These are phyloP conservation scores for Drosophila neonasuta DNA, from an alignment of 2,888 invertebrate genomes.

Conservation along the genomic window DNA sequence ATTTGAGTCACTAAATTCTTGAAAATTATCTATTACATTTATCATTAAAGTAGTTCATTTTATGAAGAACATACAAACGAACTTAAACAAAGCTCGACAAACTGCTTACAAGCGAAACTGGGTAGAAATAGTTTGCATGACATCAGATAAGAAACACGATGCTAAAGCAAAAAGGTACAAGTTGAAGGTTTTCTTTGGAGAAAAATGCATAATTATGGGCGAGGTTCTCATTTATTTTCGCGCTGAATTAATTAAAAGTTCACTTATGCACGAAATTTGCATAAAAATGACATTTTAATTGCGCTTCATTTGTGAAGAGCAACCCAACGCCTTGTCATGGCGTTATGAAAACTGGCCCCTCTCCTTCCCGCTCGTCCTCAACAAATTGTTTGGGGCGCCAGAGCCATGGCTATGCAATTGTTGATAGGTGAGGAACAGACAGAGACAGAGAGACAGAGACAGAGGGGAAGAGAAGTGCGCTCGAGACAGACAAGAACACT, in stretches of 20 bases:
- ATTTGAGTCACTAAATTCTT: neutral
- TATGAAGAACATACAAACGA: constrained; percentile 1
- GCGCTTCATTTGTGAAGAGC: constrained; percentile 75
- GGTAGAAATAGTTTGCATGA: constrained; percentile 22
- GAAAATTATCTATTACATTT: neutral
- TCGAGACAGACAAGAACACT: constrained; percentile 70
- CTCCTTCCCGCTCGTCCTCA: neutral
- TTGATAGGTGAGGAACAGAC: neutral
- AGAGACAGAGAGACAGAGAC: neutral
- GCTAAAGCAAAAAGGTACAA: constrained; percentile 42
- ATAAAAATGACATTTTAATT: constrained; percentile 78
- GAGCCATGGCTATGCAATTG: constrained; percentile 13
- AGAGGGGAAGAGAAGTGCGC: constrained; percentile 49
- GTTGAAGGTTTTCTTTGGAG: constrained; percentile 25
- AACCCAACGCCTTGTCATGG: constrained; percentile 20
- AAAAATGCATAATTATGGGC: constrained; percentile 68
- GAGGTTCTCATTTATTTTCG: constrained; percentile 70
- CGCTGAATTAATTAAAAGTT: constrained; percentile 78
- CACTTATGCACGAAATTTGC: constrained; percentile 78
- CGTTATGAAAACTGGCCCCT: constrained; percentile 62
- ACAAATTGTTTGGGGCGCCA: neutral
- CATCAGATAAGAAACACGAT: constrained; percentile 13
- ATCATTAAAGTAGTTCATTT: neutral
- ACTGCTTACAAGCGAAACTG: constrained; percentile 23
- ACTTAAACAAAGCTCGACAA: constrained; percentile 20